Percentiles rank a stretch among this genome's conserved stretches.
phyloP scores from a whole-genome alignment of 2,797 vertebrate genomes.

The Sitta carolinensis region DNA sequence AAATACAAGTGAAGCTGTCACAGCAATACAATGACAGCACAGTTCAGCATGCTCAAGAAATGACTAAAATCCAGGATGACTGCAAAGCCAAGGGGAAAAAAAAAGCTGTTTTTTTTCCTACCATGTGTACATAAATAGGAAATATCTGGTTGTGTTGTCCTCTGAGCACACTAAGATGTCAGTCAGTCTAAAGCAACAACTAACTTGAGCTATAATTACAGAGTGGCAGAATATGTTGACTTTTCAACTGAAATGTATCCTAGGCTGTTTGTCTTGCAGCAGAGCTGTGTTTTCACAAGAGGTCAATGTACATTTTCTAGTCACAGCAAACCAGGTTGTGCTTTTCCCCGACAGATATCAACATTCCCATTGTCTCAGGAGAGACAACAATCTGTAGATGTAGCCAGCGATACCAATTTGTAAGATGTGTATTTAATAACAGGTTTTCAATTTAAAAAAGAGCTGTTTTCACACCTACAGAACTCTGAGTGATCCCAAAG shows the following conservation, averaged over 20 bases:
- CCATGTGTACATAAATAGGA: neutral
- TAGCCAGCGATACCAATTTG: neutral
- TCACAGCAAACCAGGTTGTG: neutral
- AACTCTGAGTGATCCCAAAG: slow-evolving; percentile 5
- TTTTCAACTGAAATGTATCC: neutral
- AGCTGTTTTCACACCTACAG: slow-evolving; percentile 30
- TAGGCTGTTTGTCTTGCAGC: neutral
- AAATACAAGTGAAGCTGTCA: slow-evolving; percentile 22
- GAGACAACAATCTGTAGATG: neutral
- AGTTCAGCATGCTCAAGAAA: neutral
- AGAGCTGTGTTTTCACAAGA: slow-evolving; percentile 5
- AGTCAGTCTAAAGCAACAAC: neutral
- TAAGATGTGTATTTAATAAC: slow-evolving; percentile 10
- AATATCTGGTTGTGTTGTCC: neutral
- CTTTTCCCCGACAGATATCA: slow-evolving; percentile 4
- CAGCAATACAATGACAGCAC: neutral
- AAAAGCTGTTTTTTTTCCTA: rapidly evolving
- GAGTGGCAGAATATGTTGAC: neutral
- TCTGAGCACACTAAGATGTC: neutral
- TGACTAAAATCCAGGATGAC: slow-evolving; percentile 2
- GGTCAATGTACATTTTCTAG: neutral
- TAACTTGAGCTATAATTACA: neutral
- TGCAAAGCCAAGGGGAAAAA: neutral
- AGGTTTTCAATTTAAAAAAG: slow-evolving; percentile 18
- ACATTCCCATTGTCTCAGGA: neutral